Conservation (phyloP, 2,888 invertebrate species). For the Synergus umbraculus region DNA sequence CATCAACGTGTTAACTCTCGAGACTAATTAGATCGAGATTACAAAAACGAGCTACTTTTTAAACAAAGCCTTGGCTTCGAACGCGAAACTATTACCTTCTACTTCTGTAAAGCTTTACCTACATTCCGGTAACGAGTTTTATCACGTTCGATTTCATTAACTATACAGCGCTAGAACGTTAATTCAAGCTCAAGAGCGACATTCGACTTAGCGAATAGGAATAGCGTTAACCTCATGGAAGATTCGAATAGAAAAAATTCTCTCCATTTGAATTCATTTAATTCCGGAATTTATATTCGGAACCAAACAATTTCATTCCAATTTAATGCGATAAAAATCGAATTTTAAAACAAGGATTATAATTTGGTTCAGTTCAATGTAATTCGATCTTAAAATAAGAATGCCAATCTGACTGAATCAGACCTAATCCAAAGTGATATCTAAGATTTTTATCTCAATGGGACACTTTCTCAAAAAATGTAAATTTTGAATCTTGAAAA, state of each 20-base stretch:
- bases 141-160: not conserved
- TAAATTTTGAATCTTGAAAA: too few relatives aligned
- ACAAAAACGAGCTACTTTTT: not conserved
- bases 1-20: not conserved
- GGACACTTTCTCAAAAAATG: too few relatives aligned
- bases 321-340: too few relatives aligned
- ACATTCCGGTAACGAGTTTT: not conserved
- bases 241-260: not conserved
- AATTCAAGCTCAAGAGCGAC: not conserved
- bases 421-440: too few relatives aligned
- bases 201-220: not conserved
- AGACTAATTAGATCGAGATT: conserved; percentile 2
- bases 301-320: too few relatives aligned
- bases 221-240: not conserved
- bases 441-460: too few relatives aligned
- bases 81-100: not conserved
- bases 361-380: too few relatives aligned
- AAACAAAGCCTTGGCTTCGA: conserved; percentile 1
- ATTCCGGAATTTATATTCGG: too few relatives aligned
- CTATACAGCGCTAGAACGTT: not conserved
- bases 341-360: too few relatives aligned
- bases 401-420: too few relatives aligned
- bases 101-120: not conserved
- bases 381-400: too few relatives aligned
- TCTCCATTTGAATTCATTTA: too few relatives aligned